These are phyloP conservation scores for Mirza zaza DNA, from an alignment of 2,113 vertebrate species.

Conservation along the genomic window DNA sequence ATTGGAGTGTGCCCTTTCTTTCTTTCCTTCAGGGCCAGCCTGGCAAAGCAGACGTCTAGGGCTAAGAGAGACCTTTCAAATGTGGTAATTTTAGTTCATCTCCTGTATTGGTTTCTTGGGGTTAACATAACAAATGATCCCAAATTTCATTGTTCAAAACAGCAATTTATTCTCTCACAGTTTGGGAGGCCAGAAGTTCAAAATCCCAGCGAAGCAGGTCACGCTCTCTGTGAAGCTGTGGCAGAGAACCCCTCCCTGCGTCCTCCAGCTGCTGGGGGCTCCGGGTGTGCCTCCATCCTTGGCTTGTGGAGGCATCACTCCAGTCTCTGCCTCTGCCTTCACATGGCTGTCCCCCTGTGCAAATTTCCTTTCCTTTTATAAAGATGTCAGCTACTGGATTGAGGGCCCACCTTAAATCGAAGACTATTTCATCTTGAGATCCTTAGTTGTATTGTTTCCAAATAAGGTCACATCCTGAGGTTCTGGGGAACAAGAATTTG, in stretches of 20 bases:
- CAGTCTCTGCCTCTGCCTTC: background rate
- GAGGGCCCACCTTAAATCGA: background rate
- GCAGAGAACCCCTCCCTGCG: rapidly evolving
- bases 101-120: background rate
- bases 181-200: background rate
- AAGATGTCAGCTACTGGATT: background rate
- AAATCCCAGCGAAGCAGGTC: rapidly evolving
- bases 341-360: background rate
- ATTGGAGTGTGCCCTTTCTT: background rate
- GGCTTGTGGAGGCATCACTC: background rate
- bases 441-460: background rate
- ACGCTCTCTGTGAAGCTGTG: rapidly evolving
- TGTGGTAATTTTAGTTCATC: background rate
- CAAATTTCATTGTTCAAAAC: background rate
- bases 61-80: background rate
- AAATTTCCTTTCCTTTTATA: background rate
- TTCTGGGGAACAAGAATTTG: background rate
- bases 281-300: no score
- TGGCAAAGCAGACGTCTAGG: background rate
- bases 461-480: background rate
- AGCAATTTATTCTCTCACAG: background rate
- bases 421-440: background rate
- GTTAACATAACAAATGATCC: background rate
- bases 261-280: background rate
- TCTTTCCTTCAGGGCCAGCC: background rate